Evolutionary conservation across 37 sponge, comb jelly and placozoan genomes (phyloP).

Genomic region (Ianthella basta): DNA sequence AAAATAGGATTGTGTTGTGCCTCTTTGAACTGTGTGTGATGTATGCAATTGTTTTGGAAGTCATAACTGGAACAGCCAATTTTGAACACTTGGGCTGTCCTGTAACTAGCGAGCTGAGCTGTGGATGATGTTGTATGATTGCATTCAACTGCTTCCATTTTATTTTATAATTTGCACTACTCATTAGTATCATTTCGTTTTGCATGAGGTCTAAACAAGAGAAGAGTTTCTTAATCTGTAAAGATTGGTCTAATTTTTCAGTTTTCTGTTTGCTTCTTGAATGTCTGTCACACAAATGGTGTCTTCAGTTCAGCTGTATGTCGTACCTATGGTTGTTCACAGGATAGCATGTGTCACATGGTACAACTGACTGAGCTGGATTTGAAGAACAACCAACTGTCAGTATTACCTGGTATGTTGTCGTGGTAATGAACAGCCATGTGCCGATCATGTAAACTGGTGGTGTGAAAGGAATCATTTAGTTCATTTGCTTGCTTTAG

Average conservation of each 20-base stretch:
- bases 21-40: too few relatives aligned
- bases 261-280: too few relatives aligned
- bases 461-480: background rate
- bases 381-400: conserved; percentile 71
- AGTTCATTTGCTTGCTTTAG: background rate
- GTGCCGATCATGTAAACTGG: background rate
- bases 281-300: too few relatives aligned
- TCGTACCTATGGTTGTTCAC: conserved; percentile 1
- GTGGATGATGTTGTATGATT: too few relatives aligned
- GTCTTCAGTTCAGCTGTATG: background rate
- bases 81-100: too few relatives aligned
- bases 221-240: background rate
- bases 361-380: conserved; percentile 61
- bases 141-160: background rate
- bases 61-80: too few relatives aligned
- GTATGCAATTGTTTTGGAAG: too few relatives aligned
- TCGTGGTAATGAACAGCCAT: background rate
- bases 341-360: conserved; percentile 59
- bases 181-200: background rate
- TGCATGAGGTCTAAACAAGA: background rate
- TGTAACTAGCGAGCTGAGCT: too few relatives aligned
- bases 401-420: conserved; percentile 48
- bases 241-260: too few relatives aligned
- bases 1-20: too few relatives aligned
- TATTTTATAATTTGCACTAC: background rate